Conservation (phyloP, 2,888 invertebrate genomes). For the Synergus umbraculus region DNA sequence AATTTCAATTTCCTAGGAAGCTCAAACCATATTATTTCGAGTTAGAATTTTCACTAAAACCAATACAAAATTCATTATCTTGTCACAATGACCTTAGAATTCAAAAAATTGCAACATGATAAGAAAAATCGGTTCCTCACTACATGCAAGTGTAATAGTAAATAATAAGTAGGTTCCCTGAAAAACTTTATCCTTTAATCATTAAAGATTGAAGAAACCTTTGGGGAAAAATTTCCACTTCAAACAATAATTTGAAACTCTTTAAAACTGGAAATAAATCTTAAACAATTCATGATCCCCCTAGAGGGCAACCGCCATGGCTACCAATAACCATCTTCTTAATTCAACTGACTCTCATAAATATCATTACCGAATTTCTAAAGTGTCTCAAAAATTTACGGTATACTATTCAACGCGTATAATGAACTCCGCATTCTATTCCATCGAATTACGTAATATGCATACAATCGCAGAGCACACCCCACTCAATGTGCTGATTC, state of each 20-base stretch:
- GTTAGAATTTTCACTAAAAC: no score
- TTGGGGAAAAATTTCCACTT: neutral
- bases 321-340: neutral
- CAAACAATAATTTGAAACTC: neutral
- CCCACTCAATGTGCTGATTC: slow-evolving; percentile 25
- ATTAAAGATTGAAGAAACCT: no score
- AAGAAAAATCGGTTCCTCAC: neutral
- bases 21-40: no score
- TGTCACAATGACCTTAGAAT: neutral
- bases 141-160: no score
- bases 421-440: slow-evolving; percentile 32
- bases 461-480: slow-evolving; percentile 27
- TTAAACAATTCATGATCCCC: neutral
- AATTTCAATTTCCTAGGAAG: no score
- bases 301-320: neutral
- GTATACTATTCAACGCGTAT: slow-evolving; percentile 20
- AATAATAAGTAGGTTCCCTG: no score
- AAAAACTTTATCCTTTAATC: no score
- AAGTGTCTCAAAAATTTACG: neutral
- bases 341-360: slow-evolving; percentile 18
- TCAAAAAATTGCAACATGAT: neutral
- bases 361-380: neutral
- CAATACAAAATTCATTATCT: neutral
- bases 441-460: slow-evolving; percentile 34
- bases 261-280: neutral